These are phyloP conservation scores for Enteromius argenteus DNA, from an alignment of 2,797 vertebrate species.

Conservation along the genomic window DNA sequence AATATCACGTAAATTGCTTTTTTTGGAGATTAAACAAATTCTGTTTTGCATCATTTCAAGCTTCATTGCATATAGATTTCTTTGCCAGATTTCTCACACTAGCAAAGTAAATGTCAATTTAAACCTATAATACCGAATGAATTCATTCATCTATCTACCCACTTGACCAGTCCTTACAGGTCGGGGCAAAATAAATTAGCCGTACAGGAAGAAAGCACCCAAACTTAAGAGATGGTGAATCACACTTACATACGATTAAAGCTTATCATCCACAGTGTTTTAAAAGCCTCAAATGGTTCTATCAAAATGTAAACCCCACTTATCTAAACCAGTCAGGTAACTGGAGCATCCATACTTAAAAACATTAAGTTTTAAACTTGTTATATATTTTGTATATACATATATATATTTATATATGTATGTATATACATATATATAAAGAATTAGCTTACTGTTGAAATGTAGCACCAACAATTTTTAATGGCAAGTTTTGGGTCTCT, in stretches of 20 bases:
- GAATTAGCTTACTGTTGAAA: slow-evolving; percentile 74
- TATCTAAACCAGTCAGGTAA: slow-evolving; percentile 71
- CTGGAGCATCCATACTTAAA: slow-evolving; percentile 73
- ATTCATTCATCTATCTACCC: slow-evolving; percentile 40
- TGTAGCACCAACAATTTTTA: slow-evolving; percentile 82
- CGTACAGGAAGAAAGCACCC: slow-evolving; percentile 51
- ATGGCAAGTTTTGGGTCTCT: slow-evolving; percentile 81
- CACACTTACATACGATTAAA: slow-evolving; percentile 68
- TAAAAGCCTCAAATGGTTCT: slow-evolving; percentile 74
- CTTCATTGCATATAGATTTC: slow-evolving; percentile 64
- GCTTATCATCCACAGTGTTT: slow-evolving; percentile 69
- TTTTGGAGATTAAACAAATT: slow-evolving; percentile 47
- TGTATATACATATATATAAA: slow-evolving; percentile 54
- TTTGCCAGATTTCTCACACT: slow-evolving; percentile 47
- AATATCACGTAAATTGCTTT: slow-evolving; percentile 58
- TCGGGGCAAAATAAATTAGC: slow-evolving; percentile 57
- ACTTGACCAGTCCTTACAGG: slow-evolving; percentile 53
- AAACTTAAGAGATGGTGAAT: slow-evolving; percentile 66
- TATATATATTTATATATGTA: not conserved
- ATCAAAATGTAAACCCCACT: slow-evolving; percentile 82
- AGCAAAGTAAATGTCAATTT: slow-evolving; percentile 51
- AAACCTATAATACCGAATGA: slow-evolving; percentile 44
- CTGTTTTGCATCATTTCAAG: slow-evolving; percentile 54
- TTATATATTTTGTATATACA: slow-evolving; percentile 23
- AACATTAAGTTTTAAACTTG: slow-evolving; percentile 67